Evolutionary conservation across 1,140 invertebrate genomes (phyloP).

Genomic region (Bemisia tabaci): DNA sequence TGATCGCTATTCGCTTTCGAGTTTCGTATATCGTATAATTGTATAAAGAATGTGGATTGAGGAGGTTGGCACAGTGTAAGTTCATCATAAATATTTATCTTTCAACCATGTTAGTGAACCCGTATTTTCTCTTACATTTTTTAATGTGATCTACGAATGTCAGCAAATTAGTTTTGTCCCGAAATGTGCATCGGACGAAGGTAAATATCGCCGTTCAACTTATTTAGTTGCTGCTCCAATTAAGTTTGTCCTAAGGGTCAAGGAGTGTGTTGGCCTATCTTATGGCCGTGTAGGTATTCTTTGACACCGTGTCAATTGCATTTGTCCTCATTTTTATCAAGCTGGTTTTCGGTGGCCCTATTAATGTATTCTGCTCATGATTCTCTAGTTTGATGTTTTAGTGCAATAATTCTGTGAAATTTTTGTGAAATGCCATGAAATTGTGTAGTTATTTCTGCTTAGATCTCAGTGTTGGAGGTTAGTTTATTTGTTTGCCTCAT

Average conservation of each 20-base stretch:
- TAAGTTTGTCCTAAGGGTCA: background rate
- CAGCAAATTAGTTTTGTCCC: background rate
- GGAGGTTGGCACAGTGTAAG: background rate
- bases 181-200: background rate
- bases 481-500: background rate
- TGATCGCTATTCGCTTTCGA: background rate
- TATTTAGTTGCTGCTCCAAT: background rate
- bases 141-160: too few relatives aligned
- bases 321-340: background rate
- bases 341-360: background rate
- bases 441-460: background rate
- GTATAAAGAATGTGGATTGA: background rate
- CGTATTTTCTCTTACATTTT: too few relatives aligned
- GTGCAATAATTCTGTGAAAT: background rate
- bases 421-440: background rate
- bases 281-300: background rate
- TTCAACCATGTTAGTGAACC: background rate
- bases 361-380: background rate
- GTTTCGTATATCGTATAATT: background rate
- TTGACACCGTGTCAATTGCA: background rate
- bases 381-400: background rate
- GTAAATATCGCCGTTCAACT: background rate
- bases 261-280: background rate
- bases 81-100: background rate
- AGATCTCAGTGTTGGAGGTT: background rate